phyloP scores from a whole-genome alignment of 2,888 invertebrate species.

The Epinotia bilunana region DNA sequence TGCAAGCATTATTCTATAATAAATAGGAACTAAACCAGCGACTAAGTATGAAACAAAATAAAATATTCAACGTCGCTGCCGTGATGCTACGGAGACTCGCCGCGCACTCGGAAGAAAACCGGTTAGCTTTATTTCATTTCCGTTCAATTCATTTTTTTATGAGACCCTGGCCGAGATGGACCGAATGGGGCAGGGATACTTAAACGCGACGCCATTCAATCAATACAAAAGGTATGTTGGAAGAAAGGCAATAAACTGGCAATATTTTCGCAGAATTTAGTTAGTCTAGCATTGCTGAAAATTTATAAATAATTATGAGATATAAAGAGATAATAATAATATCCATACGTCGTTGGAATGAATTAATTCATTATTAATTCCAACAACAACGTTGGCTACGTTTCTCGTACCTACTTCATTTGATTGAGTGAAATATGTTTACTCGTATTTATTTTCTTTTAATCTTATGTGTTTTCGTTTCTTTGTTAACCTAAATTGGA shows the following conservation, averaged over 20 bases:
- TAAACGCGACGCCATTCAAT: constrained; percentile 28
- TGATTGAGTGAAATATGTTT: not conserved
- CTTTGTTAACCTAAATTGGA: too few relatives aligned
- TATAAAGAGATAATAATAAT: not conserved
- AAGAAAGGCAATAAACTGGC: constrained; percentile 12
- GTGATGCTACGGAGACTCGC: constrained; percentile 56
- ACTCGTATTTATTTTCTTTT: not conserved
- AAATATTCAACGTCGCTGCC: constrained; percentile 35
- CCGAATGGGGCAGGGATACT: constrained; percentile 66
- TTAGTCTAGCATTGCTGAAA: not conserved
- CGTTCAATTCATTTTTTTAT: constrained; percentile 82
- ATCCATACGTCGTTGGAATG: not conserved
- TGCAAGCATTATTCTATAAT: constrained; percentile 31
- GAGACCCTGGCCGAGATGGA: constrained; percentile 72
- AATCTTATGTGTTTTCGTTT: too few relatives aligned
- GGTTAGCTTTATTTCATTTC: constrained; percentile 82
- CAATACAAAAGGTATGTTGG: constrained; percentile 28
- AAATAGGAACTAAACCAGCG: constrained; percentile 21
- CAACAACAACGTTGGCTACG: not conserved
- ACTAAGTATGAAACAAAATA: constrained; percentile 18
- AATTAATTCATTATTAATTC: not conserved
- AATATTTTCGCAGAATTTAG: not conserved
- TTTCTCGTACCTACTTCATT: not conserved
- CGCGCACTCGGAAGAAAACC: constrained; percentile 66
- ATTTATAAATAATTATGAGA: not conserved